Evolutionary conservation across 2,797 vertebrate species (phyloP), one percentile per base, ranked within the genome.

Genomic region (Valencia hispanica): DNA sequence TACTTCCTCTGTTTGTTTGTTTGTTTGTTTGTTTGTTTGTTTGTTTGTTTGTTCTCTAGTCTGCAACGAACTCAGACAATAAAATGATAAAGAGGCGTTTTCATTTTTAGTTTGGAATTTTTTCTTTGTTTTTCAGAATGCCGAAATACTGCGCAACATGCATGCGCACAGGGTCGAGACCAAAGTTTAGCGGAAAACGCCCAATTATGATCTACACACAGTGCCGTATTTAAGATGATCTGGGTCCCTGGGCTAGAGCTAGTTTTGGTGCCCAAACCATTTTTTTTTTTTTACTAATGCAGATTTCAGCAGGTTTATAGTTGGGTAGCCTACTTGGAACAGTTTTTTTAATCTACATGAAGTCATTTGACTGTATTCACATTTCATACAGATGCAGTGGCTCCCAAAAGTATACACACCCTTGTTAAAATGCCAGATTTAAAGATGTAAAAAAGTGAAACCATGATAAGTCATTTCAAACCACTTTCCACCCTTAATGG

Each of bases 1-100:
- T 89, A 4, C 51, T 81, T 84, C 77, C 85, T 75, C 83, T 84
- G 77, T 92, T 92, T 93, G 89, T 90, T 86, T 84, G 81, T 70
- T 82, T 79, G n/a, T n/a, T n/a, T 84, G 77, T 92, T 92, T 93
- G 89, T 90, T 86, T 84, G 81, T 70, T 82, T 84, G 77, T 92
- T 92, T 93, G 89, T 90, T 86, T 84, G 81, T 70, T 82, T 79
- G n/a, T n/a, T n/a, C n/a, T n/a, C n/a, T n/a, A n/a, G n/a, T 73
- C 57, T 70, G 74, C 65, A 59, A 70, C 78, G 90, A 94, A 93
- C 88, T 93, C 91, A 55, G 18, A 47, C 77, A 63, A 47, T 55
- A 50, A 73, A 84, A 71, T 75, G 75, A 87, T 78, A 76, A 65
- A 81, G 32, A 84, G 76, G 72, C 80, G 73, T 88, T 88, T 73